Conservation (phyloP, 2,797 vertebrate genomes). For the Lophotriccus pileatus region DNA sequence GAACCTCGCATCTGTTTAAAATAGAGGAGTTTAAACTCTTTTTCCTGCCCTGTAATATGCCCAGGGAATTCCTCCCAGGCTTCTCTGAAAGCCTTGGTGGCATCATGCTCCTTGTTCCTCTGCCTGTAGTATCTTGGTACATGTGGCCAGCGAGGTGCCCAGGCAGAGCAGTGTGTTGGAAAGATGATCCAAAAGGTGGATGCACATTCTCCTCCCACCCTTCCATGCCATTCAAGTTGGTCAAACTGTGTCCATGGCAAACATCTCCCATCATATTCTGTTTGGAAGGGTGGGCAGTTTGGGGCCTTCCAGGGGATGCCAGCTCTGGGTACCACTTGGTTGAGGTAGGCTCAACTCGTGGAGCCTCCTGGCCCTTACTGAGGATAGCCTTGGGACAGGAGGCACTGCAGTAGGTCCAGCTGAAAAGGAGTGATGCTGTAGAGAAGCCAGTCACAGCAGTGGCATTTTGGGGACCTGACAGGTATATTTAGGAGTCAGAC, state of each 20-base stretch:
- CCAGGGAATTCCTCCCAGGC: neutral
- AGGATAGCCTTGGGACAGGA: neutral
- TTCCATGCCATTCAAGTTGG: neutral
- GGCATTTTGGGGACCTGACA: neutral
- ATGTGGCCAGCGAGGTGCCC: neutral
- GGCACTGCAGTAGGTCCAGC: neutral
- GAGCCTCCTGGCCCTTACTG: neutral
- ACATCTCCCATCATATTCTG: neutral
- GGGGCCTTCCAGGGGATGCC: neutral
- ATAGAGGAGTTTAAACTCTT: neutral
- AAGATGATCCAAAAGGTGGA: neutral
- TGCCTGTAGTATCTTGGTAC: neutral
- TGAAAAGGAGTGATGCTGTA: neutral
- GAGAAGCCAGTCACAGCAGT: neutral
- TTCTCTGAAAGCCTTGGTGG: neutral
- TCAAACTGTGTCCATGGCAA: neutral
- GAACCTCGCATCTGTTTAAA: neutral
- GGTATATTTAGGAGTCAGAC: neutral
- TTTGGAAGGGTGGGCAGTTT: neutral
- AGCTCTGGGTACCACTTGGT: neutral
- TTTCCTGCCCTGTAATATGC: neutral
- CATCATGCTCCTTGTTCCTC: neutral
- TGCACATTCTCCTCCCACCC: accelerated
- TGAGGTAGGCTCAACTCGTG: neutral
- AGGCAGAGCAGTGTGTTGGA: neutral